These are phyloP conservation scores for Dexiosoma caninum DNA, from an alignment of 2,888 invertebrate species.

Conservation along the genomic window DNA sequence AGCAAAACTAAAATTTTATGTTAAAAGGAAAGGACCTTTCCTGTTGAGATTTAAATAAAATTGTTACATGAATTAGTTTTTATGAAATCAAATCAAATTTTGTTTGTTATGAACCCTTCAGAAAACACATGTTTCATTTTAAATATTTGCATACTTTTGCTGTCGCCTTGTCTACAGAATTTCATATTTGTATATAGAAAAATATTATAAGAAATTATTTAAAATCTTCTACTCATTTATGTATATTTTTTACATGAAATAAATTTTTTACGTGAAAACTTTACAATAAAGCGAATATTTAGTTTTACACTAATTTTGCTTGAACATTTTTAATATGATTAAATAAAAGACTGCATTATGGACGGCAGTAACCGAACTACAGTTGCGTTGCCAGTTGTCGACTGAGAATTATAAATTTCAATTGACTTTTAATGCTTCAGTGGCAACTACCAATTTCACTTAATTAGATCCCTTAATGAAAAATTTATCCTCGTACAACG, in stretches of 20 bases:
- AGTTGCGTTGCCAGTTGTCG: too few relatives aligned
- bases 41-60: slow-evolving; percentile 23
- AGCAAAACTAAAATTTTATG: background rate
- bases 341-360: too few relatives aligned
- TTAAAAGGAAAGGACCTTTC: background rate
- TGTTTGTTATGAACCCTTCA: slow-evolving; percentile 32
- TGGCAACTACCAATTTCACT: too few relatives aligned
- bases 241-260: background rate
- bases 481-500: too few relatives aligned
- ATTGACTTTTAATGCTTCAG: too few relatives aligned
- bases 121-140: slow-evolving; percentile 10
- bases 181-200: background rate
- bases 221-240: background rate
- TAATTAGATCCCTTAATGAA: too few relatives aligned
- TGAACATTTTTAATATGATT: too few relatives aligned
- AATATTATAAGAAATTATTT: too few relatives aligned
- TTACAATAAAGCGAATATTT: background rate
- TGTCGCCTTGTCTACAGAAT: background rate
- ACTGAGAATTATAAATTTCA: too few relatives aligned
- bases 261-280: background rate
- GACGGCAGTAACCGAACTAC: too few relatives aligned
- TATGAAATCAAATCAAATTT: slow-evolving; percentile 44
- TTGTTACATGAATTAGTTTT: slow-evolving; percentile 11
- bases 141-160: background rate
- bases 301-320: too few relatives aligned